Conservation (phyloP, 2,888 invertebrate genomes). For the Sceliomorpha sp. region DNA sequence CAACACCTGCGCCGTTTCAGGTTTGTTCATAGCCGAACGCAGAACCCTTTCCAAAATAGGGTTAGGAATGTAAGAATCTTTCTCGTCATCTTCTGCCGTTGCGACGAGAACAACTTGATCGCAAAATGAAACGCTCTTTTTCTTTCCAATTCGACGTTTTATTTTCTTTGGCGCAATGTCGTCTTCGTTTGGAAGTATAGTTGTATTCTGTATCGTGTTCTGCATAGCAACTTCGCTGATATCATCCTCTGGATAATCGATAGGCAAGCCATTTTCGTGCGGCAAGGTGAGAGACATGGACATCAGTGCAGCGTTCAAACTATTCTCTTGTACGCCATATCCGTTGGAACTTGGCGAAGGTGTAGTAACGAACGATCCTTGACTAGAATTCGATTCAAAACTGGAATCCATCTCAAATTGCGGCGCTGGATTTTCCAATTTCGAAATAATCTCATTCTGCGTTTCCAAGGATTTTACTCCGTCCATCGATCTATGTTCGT, state of each 20-base stretch:
- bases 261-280: slow-evolving; percentile 81
- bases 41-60: slow-evolving; percentile 93
- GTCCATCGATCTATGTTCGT: slow-evolving; percentile 47
- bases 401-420: slow-evolving; percentile 57
- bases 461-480: slow-evolving; percentile 41
- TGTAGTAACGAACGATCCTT: slow-evolving; percentile 57
- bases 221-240: slow-evolving; percentile 78
- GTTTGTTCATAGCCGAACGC: slow-evolving; percentile 89
- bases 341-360: slow-evolving; percentile 24
- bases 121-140: slow-evolving; percentile 97
- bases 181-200: slow-evolving; percentile 75
- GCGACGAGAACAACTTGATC: slow-evolving; percentile 96
- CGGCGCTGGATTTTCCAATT: slow-evolving; percentile 37
- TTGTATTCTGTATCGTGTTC: slow-evolving; percentile 77
- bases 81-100: slow-evolving; percentile 95
- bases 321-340: slow-evolving; percentile 60
- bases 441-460: slow-evolving; percentile 33
- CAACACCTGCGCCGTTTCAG: slow-evolving; percentile 83
- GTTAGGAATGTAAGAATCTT: slow-evolving; percentile 94
- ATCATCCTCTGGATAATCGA: slow-evolving; percentile 76
- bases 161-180: slow-evolving; percentile 81
- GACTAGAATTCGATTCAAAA: slow-evolving; percentile 66
- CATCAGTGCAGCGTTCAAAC: slow-evolving; percentile 72
- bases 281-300: slow-evolving; percentile 79
- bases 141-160: slow-evolving; percentile 85